Evolutionary conservation across 2,888 invertebrate genomes (phyloP).

Genomic region (Myopa tessellatipennis): DNA sequence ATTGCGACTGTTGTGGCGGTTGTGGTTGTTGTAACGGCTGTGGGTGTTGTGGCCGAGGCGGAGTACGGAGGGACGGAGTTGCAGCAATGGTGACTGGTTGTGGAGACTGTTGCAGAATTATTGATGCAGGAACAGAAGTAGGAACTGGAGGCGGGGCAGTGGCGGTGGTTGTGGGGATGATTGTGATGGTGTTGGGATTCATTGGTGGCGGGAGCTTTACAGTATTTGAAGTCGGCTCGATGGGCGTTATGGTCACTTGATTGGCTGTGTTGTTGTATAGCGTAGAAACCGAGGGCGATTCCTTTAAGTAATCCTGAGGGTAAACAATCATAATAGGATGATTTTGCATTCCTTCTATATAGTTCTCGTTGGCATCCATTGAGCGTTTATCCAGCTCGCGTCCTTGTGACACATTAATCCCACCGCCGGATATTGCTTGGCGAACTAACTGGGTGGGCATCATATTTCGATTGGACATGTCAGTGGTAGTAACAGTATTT

Average conservation of each 20-base stretch:
- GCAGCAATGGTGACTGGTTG: not conserved
- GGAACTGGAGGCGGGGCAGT: conserved; percentile 9
- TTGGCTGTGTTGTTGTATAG: conserved; percentile 11
- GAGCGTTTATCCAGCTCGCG: conserved; percentile 39
- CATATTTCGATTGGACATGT: conserved; percentile 12
- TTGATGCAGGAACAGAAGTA: conserved; percentile 22
- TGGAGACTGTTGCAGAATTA: not conserved
- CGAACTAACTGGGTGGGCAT: conserved; percentile 37
- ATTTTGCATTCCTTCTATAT: conserved; percentile 49
- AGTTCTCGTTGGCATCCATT: conserved; percentile 56
- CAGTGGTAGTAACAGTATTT: not conserved
- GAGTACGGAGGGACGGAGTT: conserved; percentile 21
- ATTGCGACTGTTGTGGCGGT: not conserved
- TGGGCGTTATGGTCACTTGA: conserved; percentile 26
- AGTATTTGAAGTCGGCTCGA: conserved; percentile 25
- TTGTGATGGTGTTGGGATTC: conserved; percentile 26
- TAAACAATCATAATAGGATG: conserved; percentile 37
- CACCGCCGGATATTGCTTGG: conserved; percentile 14
- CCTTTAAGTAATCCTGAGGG: conserved; percentile 21
- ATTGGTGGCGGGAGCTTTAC: conserved; percentile 24
- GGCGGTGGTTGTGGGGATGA: conserved; percentile 4
- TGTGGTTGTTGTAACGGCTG: conserved; percentile 20
- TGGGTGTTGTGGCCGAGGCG: not conserved
- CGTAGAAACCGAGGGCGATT: not conserved
- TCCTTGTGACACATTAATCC: conserved; percentile 11